Base-by-base conservation (phyloP, 1,140 invertebrate species). In the Pseudomyrmex concolor region DNA sequence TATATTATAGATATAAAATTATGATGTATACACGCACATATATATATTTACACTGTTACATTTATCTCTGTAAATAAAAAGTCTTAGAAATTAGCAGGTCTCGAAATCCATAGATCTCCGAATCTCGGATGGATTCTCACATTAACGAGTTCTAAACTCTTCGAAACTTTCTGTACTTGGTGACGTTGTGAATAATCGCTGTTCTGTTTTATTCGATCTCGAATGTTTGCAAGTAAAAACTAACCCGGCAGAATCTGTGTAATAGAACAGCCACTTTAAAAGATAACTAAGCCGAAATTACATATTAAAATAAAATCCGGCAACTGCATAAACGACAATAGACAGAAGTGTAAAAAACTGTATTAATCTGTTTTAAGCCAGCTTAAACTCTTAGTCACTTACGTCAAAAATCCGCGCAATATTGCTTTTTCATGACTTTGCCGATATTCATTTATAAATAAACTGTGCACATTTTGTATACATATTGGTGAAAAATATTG, bases 261-360 rank as follows among this genome's bases (percentile, higher is more conserved):
- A 67, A 78, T 78, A 68, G 51, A 55, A n/a, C 34, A 48, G 51
- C 55, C 74, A 63, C 74, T 68, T 68, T 68, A 68, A 78, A 78
- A 78, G 4, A 19, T 73, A 60, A 25, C 54, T 72, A 45, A 72
- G 34, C 60, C 34, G 25, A 78, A 77, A 78, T 78, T 78, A 19
- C 51, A 78, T 74, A 74, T 57, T 78, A 66, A 78, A 68, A 45
- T 77, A 54, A 67, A 74, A 22, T 57, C 8, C 17, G 9, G 9
- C 22, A 22, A 13, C 9, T 50, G 10, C 4, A 9, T n/a, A 15
- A 55, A 34, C 25, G 13, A 19, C 15, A 45, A 68, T 68, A 77
- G 19, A 7, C 17, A 9, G 34, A 13, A 25, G 8, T 10, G 25
- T 2, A 25, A 12, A 68, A 55, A 67, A 68, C 48, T 77, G 55